Percentiles rank a stretch among this genome's conserved stretches.
Conservation (phyloP, 2,797 vertebrate species). For the Saxicola maurus region DNA sequence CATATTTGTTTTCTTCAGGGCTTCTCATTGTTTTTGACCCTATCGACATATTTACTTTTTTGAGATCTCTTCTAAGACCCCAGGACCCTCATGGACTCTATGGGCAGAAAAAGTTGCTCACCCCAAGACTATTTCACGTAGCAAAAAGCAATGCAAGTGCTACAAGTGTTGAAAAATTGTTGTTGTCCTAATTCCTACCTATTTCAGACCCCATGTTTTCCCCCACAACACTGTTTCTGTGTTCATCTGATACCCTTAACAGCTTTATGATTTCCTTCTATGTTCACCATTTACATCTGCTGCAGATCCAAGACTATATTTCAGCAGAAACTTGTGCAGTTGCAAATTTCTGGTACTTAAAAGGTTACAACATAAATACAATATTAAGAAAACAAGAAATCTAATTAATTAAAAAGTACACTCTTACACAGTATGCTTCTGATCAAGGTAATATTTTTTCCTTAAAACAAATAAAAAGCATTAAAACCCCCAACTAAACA, state of each 20-base stretch:
- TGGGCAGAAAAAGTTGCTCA: background rate
- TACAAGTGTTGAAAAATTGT: background rate
- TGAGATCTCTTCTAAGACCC: background rate
- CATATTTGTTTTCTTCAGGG: background rate
- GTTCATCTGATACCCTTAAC: background rate
- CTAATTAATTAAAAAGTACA: background rate
- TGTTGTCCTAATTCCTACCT: background rate
- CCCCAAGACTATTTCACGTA: fast-evolving
- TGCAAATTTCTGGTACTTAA: background rate
- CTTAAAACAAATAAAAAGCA: fast-evolving
- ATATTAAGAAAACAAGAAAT: background rate
- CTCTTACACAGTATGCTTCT: background rate
- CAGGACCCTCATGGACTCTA: background rate
- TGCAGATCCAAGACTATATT: background rate
- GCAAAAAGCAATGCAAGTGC: background rate
- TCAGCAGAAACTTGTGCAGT: background rate
- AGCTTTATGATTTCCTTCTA: background rate
- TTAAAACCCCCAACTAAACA: fast-evolving
- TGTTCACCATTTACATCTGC: background rate
- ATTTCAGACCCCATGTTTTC: background rate
- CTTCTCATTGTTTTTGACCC: background rate
- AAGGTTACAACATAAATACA: background rate
- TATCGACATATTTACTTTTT: background rate
- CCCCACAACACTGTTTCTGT: background rate
- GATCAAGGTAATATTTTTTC: background rate